Percentiles rank a stretch among this genome's conserved stretches.
Conservation (phyloP, 2,888 invertebrate species). For the Polyploca ridens region DNA sequence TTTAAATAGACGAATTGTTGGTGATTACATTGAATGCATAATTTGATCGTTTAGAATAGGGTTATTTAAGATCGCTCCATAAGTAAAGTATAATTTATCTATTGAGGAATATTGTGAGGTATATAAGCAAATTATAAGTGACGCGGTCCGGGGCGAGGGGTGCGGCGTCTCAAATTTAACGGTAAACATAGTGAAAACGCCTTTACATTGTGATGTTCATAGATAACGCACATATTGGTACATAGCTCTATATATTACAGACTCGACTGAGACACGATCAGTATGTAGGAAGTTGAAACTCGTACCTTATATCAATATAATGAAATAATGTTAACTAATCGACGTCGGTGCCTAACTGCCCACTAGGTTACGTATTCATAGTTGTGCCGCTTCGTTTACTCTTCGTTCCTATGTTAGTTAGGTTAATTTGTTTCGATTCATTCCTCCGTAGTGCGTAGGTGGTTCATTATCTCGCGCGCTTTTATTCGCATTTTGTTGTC, state of each 20-base stretch:
- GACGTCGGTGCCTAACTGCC: constrained; percentile 70
- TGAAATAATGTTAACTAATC: constrained; percentile 65
- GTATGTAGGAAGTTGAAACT: constrained; percentile 70
- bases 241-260: constrained; percentile 72
- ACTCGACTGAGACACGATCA: constrained; percentile 72
- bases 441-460: constrained; percentile 61
- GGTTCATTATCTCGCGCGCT: constrained; percentile 36
- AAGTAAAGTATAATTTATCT: constrained; percentile 83
- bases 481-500: constrained; percentile 25
- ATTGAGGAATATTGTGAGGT: constrained; percentile 75
- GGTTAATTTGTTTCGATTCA: constrained; percentile 77
- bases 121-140: constrained; percentile 76
- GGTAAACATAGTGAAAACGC: constrained; percentile 71
- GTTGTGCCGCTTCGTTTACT: constrained; percentile 59
- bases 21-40: constrained; percentile 77
- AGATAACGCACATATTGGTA: constrained; percentile 75
- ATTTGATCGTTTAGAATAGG: constrained; percentile 83
- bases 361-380: constrained; percentile 70
- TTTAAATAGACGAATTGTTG: constrained; percentile 80
- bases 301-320: constrained; percentile 69
- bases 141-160: constrained; percentile 74
- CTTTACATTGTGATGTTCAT: constrained; percentile 81
- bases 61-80: constrained; percentile 84
- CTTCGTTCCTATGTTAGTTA: constrained; percentile 80
- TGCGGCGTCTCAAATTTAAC: constrained; percentile 74